Evolutionary conservation across 2,888 invertebrate species (phyloP), one percentile per base, ranked within the genome.

Genomic region (Drosophila neonasuta): DNA sequence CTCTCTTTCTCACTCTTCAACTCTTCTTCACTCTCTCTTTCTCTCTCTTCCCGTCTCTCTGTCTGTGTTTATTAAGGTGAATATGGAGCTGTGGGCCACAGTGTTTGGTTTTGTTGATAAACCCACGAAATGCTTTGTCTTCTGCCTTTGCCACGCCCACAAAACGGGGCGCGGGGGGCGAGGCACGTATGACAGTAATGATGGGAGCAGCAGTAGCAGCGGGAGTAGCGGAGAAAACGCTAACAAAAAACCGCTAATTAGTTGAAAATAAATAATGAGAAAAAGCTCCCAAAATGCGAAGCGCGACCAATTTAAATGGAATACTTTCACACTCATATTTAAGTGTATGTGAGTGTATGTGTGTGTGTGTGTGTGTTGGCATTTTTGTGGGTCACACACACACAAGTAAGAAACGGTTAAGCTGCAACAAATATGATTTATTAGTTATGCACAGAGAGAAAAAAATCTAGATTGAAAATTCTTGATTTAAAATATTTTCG

Each of bases 231-330:
- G 60, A 32, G 41, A 48, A 41, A 69, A 44, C 46, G 60, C 61
- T 58, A 69, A 74, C 67, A 80, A 75, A 84, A 79, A 74, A 65
- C 77, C 81, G 84, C 84, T 84, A 82, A 82, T 82, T 82, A 86
- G 82, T 69, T 82, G 74, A 82, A 82, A 82, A 82, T 86, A 84
- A 79, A 84, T 84, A 86, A 78, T 76, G 79, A 86, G 81, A 65
- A 68, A 67, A 56, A 58, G 66, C 56, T 69, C 29, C 64, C 71
- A 59, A 71, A 85, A 72, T 71, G 80, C 57, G 66, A 71, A 55
- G 60, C 64, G 60, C 64, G 51, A 46, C 52, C 63, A 75, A 67
- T 71, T 76, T 60, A 76, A 75, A 67, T 29, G 45, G 45, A 56
- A 54, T 46, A 42, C 13, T 34, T 46, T n/a, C 56, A 46, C 32